Evolutionary conservation across 2,888 invertebrate genomes (phyloP).

Genomic region (Chorisops tibialis): DNA sequence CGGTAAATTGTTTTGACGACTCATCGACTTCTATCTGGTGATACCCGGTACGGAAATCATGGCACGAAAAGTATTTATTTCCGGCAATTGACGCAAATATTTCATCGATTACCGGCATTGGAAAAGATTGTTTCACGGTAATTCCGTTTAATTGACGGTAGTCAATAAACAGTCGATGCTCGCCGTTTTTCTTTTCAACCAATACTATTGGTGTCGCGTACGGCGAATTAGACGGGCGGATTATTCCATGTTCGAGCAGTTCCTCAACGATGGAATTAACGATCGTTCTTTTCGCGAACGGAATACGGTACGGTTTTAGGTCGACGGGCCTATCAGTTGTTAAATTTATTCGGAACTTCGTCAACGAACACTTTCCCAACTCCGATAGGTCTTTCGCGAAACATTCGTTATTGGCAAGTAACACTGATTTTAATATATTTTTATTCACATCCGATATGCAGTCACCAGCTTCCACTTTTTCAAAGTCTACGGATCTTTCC

Average conservation of each 20-base stretch:
- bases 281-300: background rate
- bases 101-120: no score
- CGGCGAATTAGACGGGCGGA: background rate
- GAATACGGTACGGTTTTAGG: background rate
- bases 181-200: constrained; percentile 35
- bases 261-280: background rate
- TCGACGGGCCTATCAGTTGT: background rate
- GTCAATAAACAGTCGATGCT: constrained; percentile 27
- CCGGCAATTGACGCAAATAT: no score
- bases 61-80: no score
- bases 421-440: background rate
- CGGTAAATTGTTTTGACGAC: no score
- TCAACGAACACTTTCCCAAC: background rate
- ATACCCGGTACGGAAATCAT: no score
- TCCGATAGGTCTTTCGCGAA: background rate
- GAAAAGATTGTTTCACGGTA: no score
- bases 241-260: background rate
- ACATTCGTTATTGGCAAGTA: background rate
- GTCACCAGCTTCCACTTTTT: background rate
- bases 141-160: background rate
- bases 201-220: constrained; percentile 23
- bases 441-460: background rate
- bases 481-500: background rate
- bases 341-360: background rate
- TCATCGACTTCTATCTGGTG: no score